A percentile compares a stretch with the other conserved stretches of the same genome.
phyloP scores from a whole-genome alignment of 2,113 vertebrate genomes.

The Psilopogon haemacephalus region DNA sequence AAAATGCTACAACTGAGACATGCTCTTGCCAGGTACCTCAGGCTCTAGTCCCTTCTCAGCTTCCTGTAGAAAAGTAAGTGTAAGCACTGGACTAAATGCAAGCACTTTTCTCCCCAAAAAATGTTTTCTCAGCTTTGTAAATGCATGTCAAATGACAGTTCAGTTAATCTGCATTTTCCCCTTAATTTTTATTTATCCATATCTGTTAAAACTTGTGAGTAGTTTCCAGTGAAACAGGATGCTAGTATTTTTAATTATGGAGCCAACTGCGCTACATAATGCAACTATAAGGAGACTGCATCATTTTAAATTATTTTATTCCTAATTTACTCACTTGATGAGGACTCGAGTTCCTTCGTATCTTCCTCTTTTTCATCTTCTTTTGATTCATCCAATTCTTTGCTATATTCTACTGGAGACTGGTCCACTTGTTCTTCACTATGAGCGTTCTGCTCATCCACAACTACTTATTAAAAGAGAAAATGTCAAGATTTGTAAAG shows the following conservation, averaged over 20 bases:
- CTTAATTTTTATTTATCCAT: background rate
- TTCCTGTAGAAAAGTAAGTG: background rate
- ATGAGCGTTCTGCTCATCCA: slow-evolving; percentile 90
- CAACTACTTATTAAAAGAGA: slow-evolving; percentile 75
- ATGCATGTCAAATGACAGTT: background rate
- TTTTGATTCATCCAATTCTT: slow-evolving; percentile 88
- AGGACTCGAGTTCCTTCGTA: slow-evolving; percentile 82
- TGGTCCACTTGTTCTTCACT: slow-evolving; percentile 81
- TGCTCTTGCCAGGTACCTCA: background rate
- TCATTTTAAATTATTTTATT: background rate
- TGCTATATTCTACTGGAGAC: slow-evolving; percentile 80
- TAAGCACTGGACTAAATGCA: background rate
- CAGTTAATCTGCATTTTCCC: background rate
- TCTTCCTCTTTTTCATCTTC: slow-evolving; percentile 92
- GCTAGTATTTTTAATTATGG: background rate
- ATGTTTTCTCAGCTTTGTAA: background rate
- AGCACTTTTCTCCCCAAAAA: background rate
- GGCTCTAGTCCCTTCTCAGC: background rate
- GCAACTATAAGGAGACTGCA: background rate
- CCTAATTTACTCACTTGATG: slow-evolving; percentile 74
- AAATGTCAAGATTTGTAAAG: background rate
- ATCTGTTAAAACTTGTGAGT: background rate
- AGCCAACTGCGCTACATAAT: background rate
- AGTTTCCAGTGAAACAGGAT: background rate
- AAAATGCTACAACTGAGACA: background rate